phyloP scores from a whole-genome alignment of 2,888 invertebrate genomes.

The Macrosiphum euphorbiae region DNA sequence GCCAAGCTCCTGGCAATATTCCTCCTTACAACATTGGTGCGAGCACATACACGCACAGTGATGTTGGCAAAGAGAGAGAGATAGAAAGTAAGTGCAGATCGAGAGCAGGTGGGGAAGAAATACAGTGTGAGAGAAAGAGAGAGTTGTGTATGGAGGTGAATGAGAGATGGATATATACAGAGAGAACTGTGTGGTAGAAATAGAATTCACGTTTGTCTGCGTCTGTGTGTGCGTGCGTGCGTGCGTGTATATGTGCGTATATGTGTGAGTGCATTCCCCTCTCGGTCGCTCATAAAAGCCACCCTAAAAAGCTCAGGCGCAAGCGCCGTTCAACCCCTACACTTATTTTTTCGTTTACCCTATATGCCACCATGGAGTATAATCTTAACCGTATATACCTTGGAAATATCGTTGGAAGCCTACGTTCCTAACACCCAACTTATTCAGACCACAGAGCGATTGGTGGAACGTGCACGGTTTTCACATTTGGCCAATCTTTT shows the following conservation, averaged over 20 bases:
- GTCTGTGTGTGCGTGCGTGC: constrained; percentile 18
- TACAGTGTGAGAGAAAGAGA: background rate
- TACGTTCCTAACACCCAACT: constrained; percentile 6
- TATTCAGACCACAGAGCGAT: background rate
- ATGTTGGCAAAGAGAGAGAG: background rate
- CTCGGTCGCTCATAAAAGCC: constrained; percentile 60
- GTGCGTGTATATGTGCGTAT: background rate
- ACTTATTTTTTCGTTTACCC: constrained; percentile 53
- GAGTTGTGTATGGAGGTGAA: background rate
- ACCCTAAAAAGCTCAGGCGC: constrained; percentile 64
- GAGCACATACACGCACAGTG: background rate
- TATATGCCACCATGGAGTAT: background rate
- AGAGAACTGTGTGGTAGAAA: constrained; percentile 36
- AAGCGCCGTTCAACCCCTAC: constrained; percentile 60
- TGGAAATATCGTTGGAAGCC: constrained; percentile 24
- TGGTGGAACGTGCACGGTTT: background rate
- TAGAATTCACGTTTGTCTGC: constrained; percentile 51
- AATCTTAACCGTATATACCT: constrained; percentile 56
- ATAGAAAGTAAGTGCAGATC: background rate
- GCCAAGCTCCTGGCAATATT: constrained; percentile 54
- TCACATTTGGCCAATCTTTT: background rate
- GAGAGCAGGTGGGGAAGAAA: background rate
- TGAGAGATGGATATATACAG: constrained; percentile 15
- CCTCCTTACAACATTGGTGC: background rate
- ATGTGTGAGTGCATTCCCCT: constrained; percentile 38